Base-by-base conservation (phyloP, 2,113 vertebrate species). In the Nestor notabilis region DNA sequence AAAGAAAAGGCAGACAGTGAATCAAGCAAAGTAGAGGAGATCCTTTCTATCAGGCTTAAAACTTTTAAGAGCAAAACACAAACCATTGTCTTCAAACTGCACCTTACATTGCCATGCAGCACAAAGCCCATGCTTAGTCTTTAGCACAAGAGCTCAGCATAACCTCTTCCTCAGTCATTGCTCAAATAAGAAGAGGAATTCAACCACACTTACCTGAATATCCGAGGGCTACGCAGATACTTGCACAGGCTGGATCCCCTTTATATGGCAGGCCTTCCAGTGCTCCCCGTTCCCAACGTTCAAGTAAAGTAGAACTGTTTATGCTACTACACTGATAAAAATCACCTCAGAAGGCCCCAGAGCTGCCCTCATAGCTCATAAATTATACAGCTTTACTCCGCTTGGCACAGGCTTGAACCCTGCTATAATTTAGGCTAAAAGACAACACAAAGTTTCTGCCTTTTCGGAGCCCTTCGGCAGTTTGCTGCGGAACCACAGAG, bases 401-500 rank as follows among this genome's bases (percentile, higher is more conserved):
- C 75, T 86, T 94, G 81, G 92, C 77, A 95, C 87, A 87, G 86
- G 41, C 58, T 95, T 97, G 96, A 97, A 95, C 97, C 76, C 81
- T 87, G 78, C 93, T 95, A 84, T 58, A 93, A 93, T 91, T 95
- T 76, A 96, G 95, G 90, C 82, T 96, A 97, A 96, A 96, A 98
- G 94, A 89, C 79, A 91, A 84, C 12, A 15, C 89, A 86, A 92
- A 96, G 84, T 89, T 91, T 93, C 84, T 96, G 78, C 91, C 89
- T 83, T 79, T 97, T 91, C 28, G 60, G 96, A 93, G 93, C 71
- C 93, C 95, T 96, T 74, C 61, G 88, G 93, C 96, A 96, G 90
- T 94, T 95, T 79, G 96, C 95, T 83, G 93, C 87, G 19, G 93
- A 97, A 96, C 93, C 95, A 94, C 96, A 93, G 94, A 95, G 44